Conservation (phyloP, 2,797 vertebrate species). For the Tarsius wallacei region DNA sequence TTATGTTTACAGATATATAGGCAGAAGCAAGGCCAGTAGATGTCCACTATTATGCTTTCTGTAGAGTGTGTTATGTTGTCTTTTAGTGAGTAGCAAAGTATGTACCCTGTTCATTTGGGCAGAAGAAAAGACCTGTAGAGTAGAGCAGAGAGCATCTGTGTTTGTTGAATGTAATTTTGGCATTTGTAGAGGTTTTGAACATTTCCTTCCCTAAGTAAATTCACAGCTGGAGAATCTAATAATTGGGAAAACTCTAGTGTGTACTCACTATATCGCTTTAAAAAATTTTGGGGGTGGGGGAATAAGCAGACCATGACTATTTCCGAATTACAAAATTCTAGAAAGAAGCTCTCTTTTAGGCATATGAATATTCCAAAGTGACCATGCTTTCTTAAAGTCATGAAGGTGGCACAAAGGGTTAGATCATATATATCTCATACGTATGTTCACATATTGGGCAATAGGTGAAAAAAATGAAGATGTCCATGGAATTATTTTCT, state of each 20-base stretch:
- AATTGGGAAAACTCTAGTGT: background rate
- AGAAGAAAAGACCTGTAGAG: background rate
- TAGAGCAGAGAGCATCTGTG: background rate
- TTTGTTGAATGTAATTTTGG: background rate
- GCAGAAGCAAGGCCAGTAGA: background rate
- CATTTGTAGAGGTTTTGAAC: constrained; percentile 44
- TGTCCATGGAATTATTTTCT: background rate
- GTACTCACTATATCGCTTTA: background rate
- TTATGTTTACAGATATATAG: background rate
- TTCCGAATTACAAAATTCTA: constrained; percentile 1
- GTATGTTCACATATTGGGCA: background rate
- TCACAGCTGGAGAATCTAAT: background rate
- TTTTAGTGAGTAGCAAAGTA: background rate
- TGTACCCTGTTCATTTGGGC: background rate
- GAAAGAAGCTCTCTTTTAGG: background rate
- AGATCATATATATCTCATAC: background rate
- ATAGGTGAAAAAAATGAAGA: background rate
- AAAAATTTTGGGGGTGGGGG: background rate
- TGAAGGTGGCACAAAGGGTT: background rate
- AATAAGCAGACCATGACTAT: background rate
- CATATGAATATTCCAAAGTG: background rate
- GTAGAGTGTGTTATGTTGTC: background rate
- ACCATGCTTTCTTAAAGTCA: background rate
- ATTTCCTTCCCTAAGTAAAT: background rate
- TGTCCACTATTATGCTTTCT: background rate